Base-by-base conservation (phyloP, 1,140 invertebrate genomes). In the Drosophila sp. region DNA sequence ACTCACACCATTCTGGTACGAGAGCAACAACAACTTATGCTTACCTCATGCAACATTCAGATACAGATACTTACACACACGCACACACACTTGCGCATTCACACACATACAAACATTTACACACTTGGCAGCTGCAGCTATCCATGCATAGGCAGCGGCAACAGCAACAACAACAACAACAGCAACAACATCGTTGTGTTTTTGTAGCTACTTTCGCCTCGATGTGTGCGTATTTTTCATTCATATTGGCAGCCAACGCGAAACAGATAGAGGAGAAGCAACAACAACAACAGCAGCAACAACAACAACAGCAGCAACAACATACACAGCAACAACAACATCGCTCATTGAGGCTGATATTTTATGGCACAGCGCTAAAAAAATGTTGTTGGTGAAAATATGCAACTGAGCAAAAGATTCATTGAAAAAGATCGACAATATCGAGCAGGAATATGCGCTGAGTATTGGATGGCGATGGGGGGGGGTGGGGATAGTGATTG, bases 21-120 rank as follows among this genome's bases (percentile, higher is more conserved):
- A 29, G 56, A 69, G 14, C 65, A 70, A 63, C 80, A 73, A 50
- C 80, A 57, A 66, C 62, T 77, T 86, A 66, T 75, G 81, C 81
- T 86, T 86, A 86, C 81, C 81, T 86, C 81, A 86, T 84, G 81
- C 81, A 86, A 80, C 65, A 71, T 74, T 63, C 80, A 53, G 72
- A 69, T 57, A 67, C 56, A 80, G 54, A 80, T 48, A 72, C 57
- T 58, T 25, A 70, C 64, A 50, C 41, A n/a, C 56, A 34, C 58
- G 36, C 50, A 64, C 27, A 66, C 65, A 58, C 58, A 63, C 18
- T 40, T 48, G 62, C 29, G 25, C 8, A 41, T 4, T 18, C 16
- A 36, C 34, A 75, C 32, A 58, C n/a, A 53, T 36, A 53, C 45
- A 53, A 18, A 51, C 13, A 45, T 45, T 76, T 25, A 41, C 62